Base-by-base conservation (phyloP, 2,888 invertebrate species). In the Diaprepes abbreviatus region DNA sequence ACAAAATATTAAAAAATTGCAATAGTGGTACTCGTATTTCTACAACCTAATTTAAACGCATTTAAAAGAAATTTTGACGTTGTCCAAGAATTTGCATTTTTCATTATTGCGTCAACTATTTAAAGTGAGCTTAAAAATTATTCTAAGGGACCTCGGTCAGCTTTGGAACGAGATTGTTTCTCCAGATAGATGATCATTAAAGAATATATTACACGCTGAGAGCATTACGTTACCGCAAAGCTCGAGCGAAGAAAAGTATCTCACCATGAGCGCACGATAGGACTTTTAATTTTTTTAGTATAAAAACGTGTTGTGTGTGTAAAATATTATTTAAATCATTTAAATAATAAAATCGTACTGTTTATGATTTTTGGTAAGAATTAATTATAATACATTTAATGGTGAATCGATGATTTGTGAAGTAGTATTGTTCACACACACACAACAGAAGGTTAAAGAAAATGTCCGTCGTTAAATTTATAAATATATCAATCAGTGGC, bases 191-290 rank as follows among this genome's bases (percentile, higher is more conserved):
- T 78, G 79, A 82, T 82, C 83, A 83, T 83, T 83, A 83, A 82
- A 83, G 83, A 82, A 83, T 82, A 81, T 83, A 82, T 82, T 82
- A 82, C 82, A 81, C 80, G 79, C 80, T 81, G 79, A 78, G 80
- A 80, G 79, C 82, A 82, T 79, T 82, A 82, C 81, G 79, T 81
- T 79, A 78, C 80, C 73, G 74, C 74, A 74, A 72, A 75, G 74
- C 74, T 75, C 74, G 73, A 70, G 60, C 70, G 67, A 73, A 75
- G 73, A 74, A 73, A 76, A 78, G 73, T 78, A 77, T 75, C 74
- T 76, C 75, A 78, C 74, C 76, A 71, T 57, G 35, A 58, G 66
- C 71, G 70, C 52, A 14, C 63, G 36, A 3, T 12, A n/a, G n/a
- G n/a, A n/a, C n/a, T 33, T 10, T 45, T 40, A 40, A 6, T 43